Base-by-base conservation (phyloP, 2,888 invertebrate genomes). In the Alloscopus bannaensis region DNA sequence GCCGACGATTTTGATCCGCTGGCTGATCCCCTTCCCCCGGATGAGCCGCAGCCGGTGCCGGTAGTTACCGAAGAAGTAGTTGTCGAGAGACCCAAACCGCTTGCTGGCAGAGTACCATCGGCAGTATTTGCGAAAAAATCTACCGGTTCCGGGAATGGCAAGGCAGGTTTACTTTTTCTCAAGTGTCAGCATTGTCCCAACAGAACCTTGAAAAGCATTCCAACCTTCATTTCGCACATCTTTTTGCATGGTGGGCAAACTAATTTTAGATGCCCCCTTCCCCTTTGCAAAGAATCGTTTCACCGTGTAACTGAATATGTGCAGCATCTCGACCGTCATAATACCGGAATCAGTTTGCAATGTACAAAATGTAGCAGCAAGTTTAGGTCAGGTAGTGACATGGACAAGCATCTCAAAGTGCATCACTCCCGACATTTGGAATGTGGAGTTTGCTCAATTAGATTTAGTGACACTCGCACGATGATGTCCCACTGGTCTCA, bases 371-470 rank as follows among this genome's bases (percentile, higher is more conserved):
- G 79, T 18, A 60, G 40, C 6, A 79, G 79, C 31, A 60, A 31
- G 20, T 79, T 79, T 40, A 72, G 72, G 60, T 28, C 79, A 8
- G 60, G 52, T n/a, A 18, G 18, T 0, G 79, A 79, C 18, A 47
- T 72, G 50, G 42, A 72, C 0, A 79, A 68, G 22, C 79, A 79
- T 45, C 24, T 72, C 1, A 31, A 59, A n/a, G 72, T 72, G 0
- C 72, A 79, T 62, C 79, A 79, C 62, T 79, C 42, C 47, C 59
- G 40, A 36, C 79, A 72, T 6, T 60, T 72, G 72, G 79, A 72
- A 29, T 79, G 79, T 62, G 79, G 79, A 4, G 0, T 62, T 1
- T 79, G 79, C 22, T 2, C 1, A 0, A 20, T 55, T 1, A 79
- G 72, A 45, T 72, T 72, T 20, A 16, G 36, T 2, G 47, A 72